phyloP scores from a whole-genome alignment of 2,113 vertebrate species.

The Pheucticus melanocephalus region DNA sequence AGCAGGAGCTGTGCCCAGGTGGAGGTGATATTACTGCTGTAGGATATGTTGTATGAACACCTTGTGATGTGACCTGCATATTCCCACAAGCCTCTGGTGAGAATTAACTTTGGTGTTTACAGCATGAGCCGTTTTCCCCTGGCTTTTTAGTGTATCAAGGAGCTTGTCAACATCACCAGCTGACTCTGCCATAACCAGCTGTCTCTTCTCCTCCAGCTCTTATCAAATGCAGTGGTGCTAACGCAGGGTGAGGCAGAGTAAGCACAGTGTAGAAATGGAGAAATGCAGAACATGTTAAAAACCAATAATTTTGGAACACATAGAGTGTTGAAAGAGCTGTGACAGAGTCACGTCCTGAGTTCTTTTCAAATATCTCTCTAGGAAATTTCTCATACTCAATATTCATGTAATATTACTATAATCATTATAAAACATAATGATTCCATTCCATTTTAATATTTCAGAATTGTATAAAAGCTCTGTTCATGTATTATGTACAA shows the following conservation, averaged over 20 bases:
- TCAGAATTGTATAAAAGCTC: not conserved
- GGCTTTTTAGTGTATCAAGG: not conserved
- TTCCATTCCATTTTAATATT: not conserved
- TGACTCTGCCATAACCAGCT: not conserved
- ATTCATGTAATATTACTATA: not conserved
- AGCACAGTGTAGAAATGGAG: not conserved
- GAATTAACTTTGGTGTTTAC: not conserved
- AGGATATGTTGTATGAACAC: not conserved
- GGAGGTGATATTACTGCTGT: not conserved
- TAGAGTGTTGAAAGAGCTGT: not conserved
- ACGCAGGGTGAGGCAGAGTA: not conserved
- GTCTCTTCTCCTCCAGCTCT: not conserved
- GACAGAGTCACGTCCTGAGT: not conserved
- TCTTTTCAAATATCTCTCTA: not conserved
- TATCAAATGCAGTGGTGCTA: not conserved
- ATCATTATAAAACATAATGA: not conserved
- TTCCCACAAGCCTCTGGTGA: not conserved
- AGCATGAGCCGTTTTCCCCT: not conserved
- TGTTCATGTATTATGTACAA: not conserved
- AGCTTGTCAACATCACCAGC: not conserved
- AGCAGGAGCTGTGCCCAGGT: not conserved
- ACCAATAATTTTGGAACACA: not conserved
- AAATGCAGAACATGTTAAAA: not conserved
- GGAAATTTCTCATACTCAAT: not conserved
- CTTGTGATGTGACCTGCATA: constrained; percentile 5